A percentile compares a stretch with the other conserved stretches of the same genome.
Conservation (phyloP, 2,888 invertebrate species). For the Stegophylla sp. region DNA sequence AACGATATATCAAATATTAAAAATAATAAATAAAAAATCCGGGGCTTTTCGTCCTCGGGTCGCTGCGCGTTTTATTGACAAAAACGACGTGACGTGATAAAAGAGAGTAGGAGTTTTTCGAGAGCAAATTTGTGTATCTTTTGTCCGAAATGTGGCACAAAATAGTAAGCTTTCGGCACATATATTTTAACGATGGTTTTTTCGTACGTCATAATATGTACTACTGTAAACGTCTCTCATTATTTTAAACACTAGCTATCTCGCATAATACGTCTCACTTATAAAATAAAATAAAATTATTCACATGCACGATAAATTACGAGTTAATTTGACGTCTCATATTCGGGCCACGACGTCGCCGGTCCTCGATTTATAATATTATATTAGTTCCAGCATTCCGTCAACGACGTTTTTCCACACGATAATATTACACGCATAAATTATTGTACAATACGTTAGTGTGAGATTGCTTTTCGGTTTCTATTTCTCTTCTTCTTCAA, state of each 20-base stretch:
- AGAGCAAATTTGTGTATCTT: conserved; percentile 20
- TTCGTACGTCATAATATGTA: no score
- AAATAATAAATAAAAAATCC: conserved; percentile 31
- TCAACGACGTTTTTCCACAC: no score
- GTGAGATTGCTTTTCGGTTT: no score
- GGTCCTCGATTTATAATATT: no score
- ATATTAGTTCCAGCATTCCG: no score
- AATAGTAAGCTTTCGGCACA: conserved; percentile 1
- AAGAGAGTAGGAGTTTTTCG: not conserved
- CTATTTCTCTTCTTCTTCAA: no score
- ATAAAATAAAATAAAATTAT: not conserved
- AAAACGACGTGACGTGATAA: conserved; percentile 3
- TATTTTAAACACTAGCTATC: no score
- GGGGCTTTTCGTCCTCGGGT: not conserved
- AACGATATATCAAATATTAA: conserved; percentile 45
- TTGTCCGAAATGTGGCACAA: not conserved
- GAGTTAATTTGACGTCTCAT: not conserved
- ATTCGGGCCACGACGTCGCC: no score
- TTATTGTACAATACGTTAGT: no score
- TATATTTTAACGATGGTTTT: not conserved
- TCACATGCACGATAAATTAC: not conserved
- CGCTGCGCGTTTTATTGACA: conserved; percentile 9
- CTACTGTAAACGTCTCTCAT: no score
- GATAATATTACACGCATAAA: no score
- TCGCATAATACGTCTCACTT: not conserved